phyloP scores from a whole-genome alignment of 2,888 invertebrate species.

The Eupithecia subumbrata region DNA sequence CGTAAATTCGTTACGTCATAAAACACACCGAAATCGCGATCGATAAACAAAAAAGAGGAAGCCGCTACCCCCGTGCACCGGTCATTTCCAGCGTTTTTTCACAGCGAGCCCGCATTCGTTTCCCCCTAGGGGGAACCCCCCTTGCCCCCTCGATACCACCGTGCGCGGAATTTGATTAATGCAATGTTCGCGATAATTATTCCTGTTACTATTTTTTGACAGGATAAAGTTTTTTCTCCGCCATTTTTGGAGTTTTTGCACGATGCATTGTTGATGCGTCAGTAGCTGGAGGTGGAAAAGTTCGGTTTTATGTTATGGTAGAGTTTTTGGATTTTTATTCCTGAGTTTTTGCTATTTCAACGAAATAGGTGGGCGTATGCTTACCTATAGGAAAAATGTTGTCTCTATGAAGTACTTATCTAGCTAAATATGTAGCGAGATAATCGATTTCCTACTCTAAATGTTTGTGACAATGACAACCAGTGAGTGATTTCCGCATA shows the following conservation, averaged over 20 bases:
- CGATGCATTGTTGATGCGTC: slow-evolving; percentile 40
- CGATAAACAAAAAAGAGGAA: slow-evolving; percentile 52
- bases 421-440: background rate
- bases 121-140: slow-evolving; percentile 26
- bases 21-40: slow-evolving; percentile 42
- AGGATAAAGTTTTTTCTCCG: slow-evolving; percentile 73
- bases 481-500: too few relatives aligned
- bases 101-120: slow-evolving; percentile 68
- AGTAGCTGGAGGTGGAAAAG: slow-evolving; percentile 15
- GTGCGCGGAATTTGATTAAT: slow-evolving; percentile 84
- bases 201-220: slow-evolving; percentile 83
- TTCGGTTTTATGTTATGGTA: background rate
- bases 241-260: slow-evolving; percentile 44
- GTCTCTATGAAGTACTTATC: background rate
- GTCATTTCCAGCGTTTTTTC: slow-evolving; percentile 79
- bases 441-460: too few relatives aligned
- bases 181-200: slow-evolving; percentile 84
- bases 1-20: slow-evolving; percentile 41
- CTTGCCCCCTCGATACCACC: slow-evolving; percentile 70
- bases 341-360: background rate
- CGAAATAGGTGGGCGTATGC: background rate
- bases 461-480: too few relatives aligned
- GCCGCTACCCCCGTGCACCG: slow-evolving; percentile 46
- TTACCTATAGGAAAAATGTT: background rate
- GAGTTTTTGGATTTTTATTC: background rate